phyloP scores from a whole-genome alignment of 2,113 vertebrate species.

The Tragelaphus buxtoni region DNA sequence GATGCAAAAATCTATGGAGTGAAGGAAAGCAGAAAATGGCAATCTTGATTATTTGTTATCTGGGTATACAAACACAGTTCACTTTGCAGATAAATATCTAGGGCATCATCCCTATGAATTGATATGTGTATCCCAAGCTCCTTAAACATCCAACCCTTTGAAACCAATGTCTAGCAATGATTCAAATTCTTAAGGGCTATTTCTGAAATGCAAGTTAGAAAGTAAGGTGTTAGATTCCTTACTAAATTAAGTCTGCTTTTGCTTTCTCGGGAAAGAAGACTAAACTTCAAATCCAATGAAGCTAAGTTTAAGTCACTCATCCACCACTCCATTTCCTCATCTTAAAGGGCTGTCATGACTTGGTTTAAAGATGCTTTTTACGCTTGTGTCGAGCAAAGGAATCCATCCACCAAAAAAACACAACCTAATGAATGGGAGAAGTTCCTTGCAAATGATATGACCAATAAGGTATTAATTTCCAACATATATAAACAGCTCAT shows the following conservation, averaged over 20 bases:
- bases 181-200: neutral
- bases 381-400: neutral
- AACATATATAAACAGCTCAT: neutral
- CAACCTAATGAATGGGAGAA: neutral
- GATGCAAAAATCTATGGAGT: constrained; percentile 35
- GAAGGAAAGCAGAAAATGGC: constrained; percentile 12
- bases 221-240: neutral
- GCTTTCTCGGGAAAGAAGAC: neutral
- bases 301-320: neutral
- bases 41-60: neutral
- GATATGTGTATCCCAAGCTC: neutral
- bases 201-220: neutral
- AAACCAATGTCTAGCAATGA: neutral
- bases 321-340: neutral
- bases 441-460: neutral
- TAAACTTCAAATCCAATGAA: neutral
- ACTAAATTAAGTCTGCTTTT: neutral
- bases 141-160: neutral
- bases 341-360: neutral
- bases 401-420: neutral
- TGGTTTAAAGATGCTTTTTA: neutral
- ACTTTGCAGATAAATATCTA: neutral
- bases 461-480: neutral
- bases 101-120: neutral
- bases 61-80: neutral